These are phyloP conservation scores for Machimus atricapillus DNA, from an alignment of 2,888 invertebrate genomes.

Conservation along the genomic window DNA sequence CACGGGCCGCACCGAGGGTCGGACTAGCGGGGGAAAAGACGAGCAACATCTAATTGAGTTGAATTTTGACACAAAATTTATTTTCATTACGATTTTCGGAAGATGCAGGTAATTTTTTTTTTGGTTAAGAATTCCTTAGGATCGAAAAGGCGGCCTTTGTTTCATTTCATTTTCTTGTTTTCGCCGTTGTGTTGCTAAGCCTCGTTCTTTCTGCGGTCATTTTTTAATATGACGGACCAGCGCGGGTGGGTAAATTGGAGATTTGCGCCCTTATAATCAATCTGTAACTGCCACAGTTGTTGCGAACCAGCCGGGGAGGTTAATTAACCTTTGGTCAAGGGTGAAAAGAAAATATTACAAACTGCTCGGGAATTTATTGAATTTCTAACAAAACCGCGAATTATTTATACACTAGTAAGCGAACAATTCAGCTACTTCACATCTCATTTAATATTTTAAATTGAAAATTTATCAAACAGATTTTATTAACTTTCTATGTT, in stretches of 20 bases:
- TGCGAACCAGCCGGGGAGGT: not conserved
- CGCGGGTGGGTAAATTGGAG: not conserved
- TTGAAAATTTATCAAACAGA: too few relatives aligned
- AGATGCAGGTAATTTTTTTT: conserved; percentile 12
- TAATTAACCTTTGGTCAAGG: not conserved
- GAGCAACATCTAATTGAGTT: conserved; percentile 45
- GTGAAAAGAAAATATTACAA: not conserved
- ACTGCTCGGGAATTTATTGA: not conserved
- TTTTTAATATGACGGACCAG: not conserved
- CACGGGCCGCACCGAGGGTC: not conserved
- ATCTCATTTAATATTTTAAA: too few relatives aligned
- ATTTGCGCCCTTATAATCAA: conserved; percentile 10
- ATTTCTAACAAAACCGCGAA: not conserved
- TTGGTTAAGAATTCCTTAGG: not conserved
- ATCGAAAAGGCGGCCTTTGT: not conserved
- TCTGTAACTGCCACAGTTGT: conserved; percentile 3
- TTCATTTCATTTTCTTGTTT: not conserved
- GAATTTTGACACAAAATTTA: conserved; percentile 47
- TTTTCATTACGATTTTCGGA: conserved; percentile 44
- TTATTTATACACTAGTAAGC: too few relatives aligned
- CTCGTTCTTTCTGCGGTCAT: not conserved
- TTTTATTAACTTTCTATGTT: too few relatives aligned
- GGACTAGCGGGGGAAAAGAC: not conserved
- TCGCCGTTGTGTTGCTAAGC: not conserved
- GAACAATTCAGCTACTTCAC: too few relatives aligned